Percentiles rank a stretch among this genome's conserved stretches.
Evolutionary conservation across 2,888 invertebrate genomes (phyloP).

Genomic region (Sisyra terminalis): DNA sequence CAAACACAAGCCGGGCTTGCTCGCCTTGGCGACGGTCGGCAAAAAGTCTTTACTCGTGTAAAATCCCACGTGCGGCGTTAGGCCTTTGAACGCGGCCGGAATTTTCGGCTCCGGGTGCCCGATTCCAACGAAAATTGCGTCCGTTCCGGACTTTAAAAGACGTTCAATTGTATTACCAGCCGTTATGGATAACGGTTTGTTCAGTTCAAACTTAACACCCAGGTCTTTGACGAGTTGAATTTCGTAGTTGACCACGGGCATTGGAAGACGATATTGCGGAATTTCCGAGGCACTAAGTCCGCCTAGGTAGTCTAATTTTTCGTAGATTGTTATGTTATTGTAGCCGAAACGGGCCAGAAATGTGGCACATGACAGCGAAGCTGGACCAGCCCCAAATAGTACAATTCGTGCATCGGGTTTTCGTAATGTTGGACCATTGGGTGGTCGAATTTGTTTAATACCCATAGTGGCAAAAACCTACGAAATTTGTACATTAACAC

Average conservation of each 20-base stretch:
- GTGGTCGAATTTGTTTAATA: slow-evolving; percentile 71
- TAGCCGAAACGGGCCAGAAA: slow-evolving; percentile 91
- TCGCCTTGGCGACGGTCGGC: slow-evolving; percentile 72
- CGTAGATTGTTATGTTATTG: slow-evolving; percentile 78
- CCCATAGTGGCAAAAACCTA: slow-evolving; percentile 89
- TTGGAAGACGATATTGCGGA: slow-evolving; percentile 91
- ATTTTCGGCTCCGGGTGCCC: slow-evolving; percentile 83
- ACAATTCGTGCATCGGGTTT: slow-evolving; percentile 58
- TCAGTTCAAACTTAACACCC: slow-evolving; percentile 74
- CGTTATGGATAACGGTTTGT: slow-evolving; percentile 47
- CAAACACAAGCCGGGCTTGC: slow-evolving; percentile 78
- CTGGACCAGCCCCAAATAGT: slow-evolving; percentile 88
- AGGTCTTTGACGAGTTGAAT: slow-evolving; percentile 79
- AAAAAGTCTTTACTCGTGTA: slow-evolving; percentile 90
- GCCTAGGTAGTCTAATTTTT: slow-evolving; percentile 72
- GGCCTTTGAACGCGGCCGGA: slow-evolving; percentile 55
- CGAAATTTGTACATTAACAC: slow-evolving; percentile 13
- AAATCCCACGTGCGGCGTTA: slow-evolving; percentile 71
- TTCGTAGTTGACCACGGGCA: slow-evolving; percentile 85
- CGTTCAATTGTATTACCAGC: slow-evolving; percentile 57
- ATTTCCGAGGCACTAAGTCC: slow-evolving; percentile 88
- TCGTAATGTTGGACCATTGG: slow-evolving; percentile 39
- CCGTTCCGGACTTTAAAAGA: slow-evolving; percentile 47
- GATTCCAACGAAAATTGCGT: slow-evolving; percentile 71
- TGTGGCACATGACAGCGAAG: slow-evolving; percentile 90